Conservation (phyloP, 2,888 invertebrate genomes). For the Aelia acuminata region DNA sequence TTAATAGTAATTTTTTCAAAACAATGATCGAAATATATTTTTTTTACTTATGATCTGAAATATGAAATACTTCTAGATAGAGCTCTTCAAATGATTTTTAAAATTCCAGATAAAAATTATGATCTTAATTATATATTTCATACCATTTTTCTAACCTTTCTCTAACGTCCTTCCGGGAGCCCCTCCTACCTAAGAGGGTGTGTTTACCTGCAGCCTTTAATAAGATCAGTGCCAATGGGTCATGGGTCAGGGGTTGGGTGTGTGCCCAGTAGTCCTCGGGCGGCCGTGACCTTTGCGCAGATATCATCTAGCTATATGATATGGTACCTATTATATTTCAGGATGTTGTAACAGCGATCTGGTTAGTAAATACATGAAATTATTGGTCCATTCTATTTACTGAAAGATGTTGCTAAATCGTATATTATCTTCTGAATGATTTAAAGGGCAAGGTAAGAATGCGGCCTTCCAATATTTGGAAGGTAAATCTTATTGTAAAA, state of each 20-base stretch:
- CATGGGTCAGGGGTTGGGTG: conserved; percentile 1
- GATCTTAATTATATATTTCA: too few species aligned
- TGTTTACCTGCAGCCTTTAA: not conserved
- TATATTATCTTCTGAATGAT: not conserved
- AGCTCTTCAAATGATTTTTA: too few species aligned
- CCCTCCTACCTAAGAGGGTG: not conserved
- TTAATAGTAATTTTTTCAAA: too few species aligned
- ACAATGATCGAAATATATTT: too few species aligned
- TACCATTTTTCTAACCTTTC: not conserved
- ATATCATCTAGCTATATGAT: not conserved
- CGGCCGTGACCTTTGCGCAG: not conserved
- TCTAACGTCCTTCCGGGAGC: not conserved
- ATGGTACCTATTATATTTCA: conserved; percentile 11
- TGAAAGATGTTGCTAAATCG: not conserved
- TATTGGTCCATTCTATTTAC: not conserved
- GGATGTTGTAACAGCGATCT: not conserved
- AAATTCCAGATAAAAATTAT: too few species aligned
- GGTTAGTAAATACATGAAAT: not conserved
- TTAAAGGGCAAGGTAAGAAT: not conserved
- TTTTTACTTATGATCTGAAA: too few species aligned
- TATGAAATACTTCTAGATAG: too few species aligned
- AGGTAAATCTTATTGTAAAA: too few species aligned
- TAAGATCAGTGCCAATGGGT: not conserved
- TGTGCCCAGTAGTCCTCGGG: conserved; percentile 8
- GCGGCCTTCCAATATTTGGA: too few species aligned